Evolutionary conservation across 2,797 vertebrate species (phyloP), one percentile per base, ranked within the genome.

Genomic region (Clarias laeviceps): DNA sequence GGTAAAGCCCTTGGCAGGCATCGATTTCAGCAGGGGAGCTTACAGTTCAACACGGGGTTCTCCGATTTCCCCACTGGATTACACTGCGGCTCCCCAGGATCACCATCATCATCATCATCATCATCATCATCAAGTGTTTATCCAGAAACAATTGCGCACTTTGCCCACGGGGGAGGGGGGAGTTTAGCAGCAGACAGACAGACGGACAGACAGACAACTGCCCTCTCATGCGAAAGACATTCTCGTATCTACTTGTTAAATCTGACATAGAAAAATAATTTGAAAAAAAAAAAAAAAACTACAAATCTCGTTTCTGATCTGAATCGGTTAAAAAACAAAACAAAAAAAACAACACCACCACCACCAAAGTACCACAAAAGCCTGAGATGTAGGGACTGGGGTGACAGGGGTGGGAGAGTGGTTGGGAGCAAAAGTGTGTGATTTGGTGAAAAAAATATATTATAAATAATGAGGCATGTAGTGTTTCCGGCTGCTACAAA

Each of bases 191-290:
- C 95, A 94, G 93, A 89, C 32, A 85, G 81, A 89, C 78, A 14
- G 82, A 87, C 40, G 22, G 83, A 88, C 82, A 70, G 85, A 83
- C 89, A 77, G 69, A 90, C 94, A 94, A 96, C 96, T 96, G 96
- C 96, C 97, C 97, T 96, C 94, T 96, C 97, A 96, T 91, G 94
- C 94, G 96, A 96, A 87, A 94, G 96, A 97, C 96, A 98, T 97
- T 97, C 97, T 97, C 94, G 89, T 95, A 96, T 96, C 97, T 97
- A 98, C 94, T 95, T 59, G 50, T 97, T 96, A 96, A 97, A 97
- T 96, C 96, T 97, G 96, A 97, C 96, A 97, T 98, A 98, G 95
- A 98, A 99, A 98, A 99, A 98, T 95, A 97, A 97, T 96, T 96
- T 97, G 95, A 96, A 96, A 97, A 95, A 96, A 97, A 96, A 59